Percentiles rank a stretch among this genome's conserved stretches.
Evolutionary conservation across 2,113 vertebrate genomes (phyloP).

Genomic region (Chunga burmeisteri): DNA sequence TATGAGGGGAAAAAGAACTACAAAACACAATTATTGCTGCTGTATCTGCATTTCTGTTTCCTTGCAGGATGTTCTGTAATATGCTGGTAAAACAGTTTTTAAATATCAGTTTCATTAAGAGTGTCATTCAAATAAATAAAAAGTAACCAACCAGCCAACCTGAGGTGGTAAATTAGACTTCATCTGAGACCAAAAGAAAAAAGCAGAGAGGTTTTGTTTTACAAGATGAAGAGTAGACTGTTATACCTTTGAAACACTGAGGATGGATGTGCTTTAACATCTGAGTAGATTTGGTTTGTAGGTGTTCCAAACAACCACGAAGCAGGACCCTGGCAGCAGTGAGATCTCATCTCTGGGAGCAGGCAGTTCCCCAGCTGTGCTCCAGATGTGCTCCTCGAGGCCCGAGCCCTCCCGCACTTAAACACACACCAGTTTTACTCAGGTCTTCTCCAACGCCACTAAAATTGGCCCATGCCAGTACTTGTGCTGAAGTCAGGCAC

Average conservation of each 20-base stretch:
- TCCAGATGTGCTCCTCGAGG: not conserved
- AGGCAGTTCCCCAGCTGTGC: not conserved
- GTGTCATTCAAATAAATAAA: not conserved
- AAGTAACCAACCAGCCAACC: not conserved
- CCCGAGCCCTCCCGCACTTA: not conserved
- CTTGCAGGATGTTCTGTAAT: not conserved
- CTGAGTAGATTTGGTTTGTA: not conserved
- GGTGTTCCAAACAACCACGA: not conserved
- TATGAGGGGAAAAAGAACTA: not conserved
- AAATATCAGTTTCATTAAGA: not conserved
- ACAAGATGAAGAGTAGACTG: not conserved
- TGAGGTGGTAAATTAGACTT: not conserved
- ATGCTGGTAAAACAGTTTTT: not conserved
- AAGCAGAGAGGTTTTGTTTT: not conserved
- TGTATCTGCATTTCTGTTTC: not conserved
- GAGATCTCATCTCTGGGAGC: not conserved
- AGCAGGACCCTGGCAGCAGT: not conserved
- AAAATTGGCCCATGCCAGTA: accelerated
- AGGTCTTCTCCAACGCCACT: not conserved
- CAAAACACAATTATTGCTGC: constrained; percentile 39
- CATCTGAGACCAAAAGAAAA: not conserved
- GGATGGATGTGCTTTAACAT: not conserved
- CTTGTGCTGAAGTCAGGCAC: not conserved
- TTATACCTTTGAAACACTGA: not conserved
- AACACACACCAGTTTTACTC: not conserved